A percentile compares a stretch with the other conserved stretches of the same genome.
Conservation (phyloP, 92 coral and sea anemone genomes). For the Desmophyllum pertusum region DNA sequence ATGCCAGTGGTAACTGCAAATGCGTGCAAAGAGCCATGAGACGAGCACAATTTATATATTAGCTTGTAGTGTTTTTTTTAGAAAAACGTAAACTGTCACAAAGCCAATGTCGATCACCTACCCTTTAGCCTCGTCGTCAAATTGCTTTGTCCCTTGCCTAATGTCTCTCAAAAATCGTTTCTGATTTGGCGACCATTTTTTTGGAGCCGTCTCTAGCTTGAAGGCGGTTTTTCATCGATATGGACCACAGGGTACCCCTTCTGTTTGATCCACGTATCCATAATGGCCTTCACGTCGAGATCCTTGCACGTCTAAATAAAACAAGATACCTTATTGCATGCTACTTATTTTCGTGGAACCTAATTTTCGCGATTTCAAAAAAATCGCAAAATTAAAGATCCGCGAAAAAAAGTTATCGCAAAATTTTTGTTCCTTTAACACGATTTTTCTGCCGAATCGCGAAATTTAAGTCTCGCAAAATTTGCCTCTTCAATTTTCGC, state of each 20-base stretch:
- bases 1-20: slow-evolving; percentile 73
- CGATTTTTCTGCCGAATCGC: too few species aligned
- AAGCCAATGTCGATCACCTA: not conserved
- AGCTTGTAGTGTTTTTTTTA: not conserved
- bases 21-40: not conserved
- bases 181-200: slow-evolving; percentile 66
- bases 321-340: not conserved
- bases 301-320: slow-evolving; percentile 66
- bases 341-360: not conserved
- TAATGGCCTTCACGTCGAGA: slow-evolving; percentile 90
- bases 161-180: slow-evolving; percentile 87
- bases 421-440: too few species aligned
- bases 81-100: too few species aligned
- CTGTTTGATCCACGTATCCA: slow-evolving; percentile 98
- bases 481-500: too few species aligned
- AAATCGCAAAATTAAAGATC: too few species aligned
- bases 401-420: too few species aligned
- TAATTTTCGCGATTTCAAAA: too few species aligned
- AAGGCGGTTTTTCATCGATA: slow-evolving; percentile 44
- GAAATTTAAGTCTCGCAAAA: too few species aligned
- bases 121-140: slow-evolving; percentile 71
- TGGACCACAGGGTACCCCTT: slow-evolving; percentile 96
- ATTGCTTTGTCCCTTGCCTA: slow-evolving; percentile 46
- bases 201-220: slow-evolving; percentile 52
- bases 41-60: not conserved